Evolutionary conservation across 1,140 invertebrate genomes (phyloP), one percentile per base, ranked within the genome.

Genomic region (Epicauta chinensis): DNA sequence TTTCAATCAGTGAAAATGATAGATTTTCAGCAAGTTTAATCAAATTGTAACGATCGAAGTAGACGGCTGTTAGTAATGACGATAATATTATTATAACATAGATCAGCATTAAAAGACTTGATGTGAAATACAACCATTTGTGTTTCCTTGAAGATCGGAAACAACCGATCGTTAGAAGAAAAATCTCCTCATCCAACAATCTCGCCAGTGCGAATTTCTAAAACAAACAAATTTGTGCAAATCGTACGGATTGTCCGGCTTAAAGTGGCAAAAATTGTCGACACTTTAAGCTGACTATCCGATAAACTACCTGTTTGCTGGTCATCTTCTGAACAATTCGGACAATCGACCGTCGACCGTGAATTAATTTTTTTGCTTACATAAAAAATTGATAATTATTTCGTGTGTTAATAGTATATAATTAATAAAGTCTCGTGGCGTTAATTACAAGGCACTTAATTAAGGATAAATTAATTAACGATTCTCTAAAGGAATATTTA

Each of bases 1-100:
- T 42, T 41, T 55, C 47, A 2, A 47, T 55, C 23, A 51, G 30
- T 4, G 41, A 49, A 46, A 55, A 55, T 10, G 44, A 45, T 16
- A 55, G 11, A 17, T 34, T 39, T 46, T 55, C 53, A 3, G 48
- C 36, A 5, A 55, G 29, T 41, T 45, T 13, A 5, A 34, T 35
- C 7, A 55, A 9, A 37, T 55, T 51, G 12, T 55, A 35, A 9
- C n/a, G 11, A 45, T 55, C 43, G 10, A 46, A 9, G 13, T 32
- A 38, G 12, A 39, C 9, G 10, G 31, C 46, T 9, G 36, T 37
- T 29, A 40, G n/a, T 17, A 49, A 39, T 12, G 37, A 49, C 5
- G 38, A 29, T 36, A 49, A 3, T 17, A 49, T 6, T 49, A 49
- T 6, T 16, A 11, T 31, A 40, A 31, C 6, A 34, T n/a, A n/a